Base-by-base conservation (phyloP, 64 coral and sea anemone genomes). In the Dendrophyllia cribrosa region DNA sequence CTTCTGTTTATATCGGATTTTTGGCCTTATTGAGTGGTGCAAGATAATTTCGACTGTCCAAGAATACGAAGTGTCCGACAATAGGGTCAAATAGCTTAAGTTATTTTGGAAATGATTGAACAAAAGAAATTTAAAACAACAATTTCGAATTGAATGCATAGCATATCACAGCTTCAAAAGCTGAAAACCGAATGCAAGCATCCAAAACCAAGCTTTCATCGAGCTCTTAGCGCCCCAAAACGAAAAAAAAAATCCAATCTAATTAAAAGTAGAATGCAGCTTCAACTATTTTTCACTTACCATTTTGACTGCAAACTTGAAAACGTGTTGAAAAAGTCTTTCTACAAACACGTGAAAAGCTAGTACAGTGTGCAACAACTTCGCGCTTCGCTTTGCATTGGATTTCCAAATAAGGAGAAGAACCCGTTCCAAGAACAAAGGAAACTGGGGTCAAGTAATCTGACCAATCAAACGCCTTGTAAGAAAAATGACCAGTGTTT, bases 401-500 rank as follows among this genome's bases (percentile, higher is more conserved):
- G n/a, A 2, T 58, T 68, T 74, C 72, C 85, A 72, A 62, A 88
- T 75, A 75, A 59, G 85, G 67, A 59, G 19, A 60, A 9, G 6
- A 74, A 72, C 6, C 84, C 7, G 3, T 23, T 14, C 6, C 15
- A 16, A 22, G 48, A 60, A 15, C 3, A 19, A 0, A 5, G 45
- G 19, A 45, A 83, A 66, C 80, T 66, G 44, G 80, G 53, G 60
- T 68, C 62, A 23, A 43, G 51, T 58, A 74, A 88, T 43, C 6
- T 13, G 47, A 74, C 85, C 66, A 88, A 88, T 88, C 22, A 73
- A 59, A 73, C 43, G 23, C 58, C 5, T 59, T 53, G 66, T 59
- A 44, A 53, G 51, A 75, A 75, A 58, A 72, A 26, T 25, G 9
- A 22, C 58, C 17, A 9, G 2, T n/a, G 43, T 47, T 65, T 82